Conservation (phyloP, 2,113 vertebrate genomes). For the Trogon melanurus region DNA sequence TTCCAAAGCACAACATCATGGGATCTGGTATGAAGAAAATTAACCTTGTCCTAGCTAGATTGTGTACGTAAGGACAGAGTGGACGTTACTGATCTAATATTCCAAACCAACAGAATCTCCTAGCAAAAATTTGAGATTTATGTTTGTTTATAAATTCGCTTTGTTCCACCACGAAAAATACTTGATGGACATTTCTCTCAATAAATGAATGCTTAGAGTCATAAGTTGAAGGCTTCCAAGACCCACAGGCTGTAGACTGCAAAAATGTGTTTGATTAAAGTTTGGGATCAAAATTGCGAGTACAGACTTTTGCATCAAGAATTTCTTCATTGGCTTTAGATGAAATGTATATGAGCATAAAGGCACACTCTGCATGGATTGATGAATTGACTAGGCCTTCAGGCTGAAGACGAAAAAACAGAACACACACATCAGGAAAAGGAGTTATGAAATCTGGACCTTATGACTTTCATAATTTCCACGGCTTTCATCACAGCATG, state of each 20-base stretch:
- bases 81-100: background rate
- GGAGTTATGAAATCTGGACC: background rate
- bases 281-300: background rate
- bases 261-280: background rate
- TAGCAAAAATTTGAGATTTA: background rate
- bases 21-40: background rate
- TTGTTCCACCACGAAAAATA: background rate
- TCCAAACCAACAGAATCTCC: background rate
- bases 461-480: background rate
- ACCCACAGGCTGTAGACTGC: background rate
- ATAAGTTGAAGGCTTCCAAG: background rate
- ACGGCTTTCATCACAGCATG: background rate
- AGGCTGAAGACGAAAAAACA: background rate
- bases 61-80: rapidly evolving
- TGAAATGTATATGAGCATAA: background rate
- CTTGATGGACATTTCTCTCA: background rate
- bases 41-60: background rate
- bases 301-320: background rate
- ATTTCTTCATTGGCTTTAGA: background rate
- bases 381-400: background rate
- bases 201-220: background rate
- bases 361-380: background rate
- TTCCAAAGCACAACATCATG: background rate
- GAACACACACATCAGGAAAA: background rate
- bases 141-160: background rate